A percentile compares a stretch with the other conserved stretches of the same genome.
phyloP scores from a whole-genome alignment of 1,140 invertebrate species.

The Myzus persicae region DNA sequence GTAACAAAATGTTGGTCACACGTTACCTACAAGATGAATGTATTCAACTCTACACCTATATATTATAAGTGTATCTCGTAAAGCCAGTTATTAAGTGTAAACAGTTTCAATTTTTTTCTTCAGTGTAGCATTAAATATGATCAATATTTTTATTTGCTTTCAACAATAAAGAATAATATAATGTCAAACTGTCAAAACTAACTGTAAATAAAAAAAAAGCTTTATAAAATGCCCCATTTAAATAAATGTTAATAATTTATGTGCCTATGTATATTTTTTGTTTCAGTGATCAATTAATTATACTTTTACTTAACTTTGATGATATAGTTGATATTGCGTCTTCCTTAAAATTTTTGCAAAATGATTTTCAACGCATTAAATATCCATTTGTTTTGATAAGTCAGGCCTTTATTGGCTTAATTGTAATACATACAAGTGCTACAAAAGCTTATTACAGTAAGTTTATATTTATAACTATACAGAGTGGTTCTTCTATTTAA shows the following conservation, averaged over 20 bases:
- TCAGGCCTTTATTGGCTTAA: conserved; percentile 34
- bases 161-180: neutral
- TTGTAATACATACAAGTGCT: neutral
- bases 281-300: conserved; percentile 43
- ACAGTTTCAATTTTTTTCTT: neutral
- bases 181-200: neutral
- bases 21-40: no score
- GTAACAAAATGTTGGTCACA: no score
- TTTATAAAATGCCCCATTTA: neutral
- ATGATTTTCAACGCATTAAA: conserved; percentile 30
- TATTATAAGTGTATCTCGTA: neutral
- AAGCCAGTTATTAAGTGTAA: neutral
- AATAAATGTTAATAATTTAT: no score
- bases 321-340: neutral
- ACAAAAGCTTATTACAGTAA: neutral
- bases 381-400: conserved; percentile 32
- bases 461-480: neutral
- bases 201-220: neutral
- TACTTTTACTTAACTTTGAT: neutral
- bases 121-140: neutral
- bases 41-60: no score
- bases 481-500: neutral
- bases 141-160: neutral
- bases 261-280: neutral
- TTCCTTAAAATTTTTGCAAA: neutral